phyloP scores from a whole-genome alignment of 2,113 vertebrate genomes.

The Ramphastos sulfuratus region DNA sequence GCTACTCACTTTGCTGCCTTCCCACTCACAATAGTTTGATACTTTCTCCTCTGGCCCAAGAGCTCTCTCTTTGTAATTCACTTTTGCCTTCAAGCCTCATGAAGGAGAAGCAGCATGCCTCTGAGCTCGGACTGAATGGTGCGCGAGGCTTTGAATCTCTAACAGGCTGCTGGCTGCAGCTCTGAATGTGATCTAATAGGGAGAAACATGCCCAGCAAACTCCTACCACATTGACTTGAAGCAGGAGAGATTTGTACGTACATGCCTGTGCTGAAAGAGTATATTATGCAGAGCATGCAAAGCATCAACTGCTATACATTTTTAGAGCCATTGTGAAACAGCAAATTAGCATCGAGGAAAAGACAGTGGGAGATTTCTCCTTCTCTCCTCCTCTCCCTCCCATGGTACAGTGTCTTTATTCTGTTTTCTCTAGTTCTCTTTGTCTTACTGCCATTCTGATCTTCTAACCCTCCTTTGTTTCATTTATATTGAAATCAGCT shows the following conservation, averaged over 20 bases:
- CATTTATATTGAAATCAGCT: constrained; percentile 52
- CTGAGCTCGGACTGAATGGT: not conserved
- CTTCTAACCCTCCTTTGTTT: constrained; percentile 4
- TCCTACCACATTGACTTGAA: constrained; percentile 31
- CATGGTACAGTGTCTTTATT: constrained; percentile 33
- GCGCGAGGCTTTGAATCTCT: constrained; percentile 34
- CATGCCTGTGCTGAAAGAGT: constrained; percentile 35
- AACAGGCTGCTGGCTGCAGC: constrained; percentile 42
- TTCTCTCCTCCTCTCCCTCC: not conserved
- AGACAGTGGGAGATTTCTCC: constrained; percentile 49
- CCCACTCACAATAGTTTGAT: not conserved
- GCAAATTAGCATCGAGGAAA: not conserved
- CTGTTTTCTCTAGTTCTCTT: constrained; percentile 46
- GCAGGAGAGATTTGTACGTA: constrained; percentile 31
- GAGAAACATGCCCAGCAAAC: constrained; percentile 25
- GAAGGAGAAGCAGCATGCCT: constrained; percentile 32
- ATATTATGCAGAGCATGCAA: constrained; percentile 18
- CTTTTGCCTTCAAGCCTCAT: not conserved
- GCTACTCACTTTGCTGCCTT: not conserved
- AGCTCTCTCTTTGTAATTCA: not conserved
- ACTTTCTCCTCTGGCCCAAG: constrained; percentile 29
- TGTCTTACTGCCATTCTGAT: constrained; percentile 27
- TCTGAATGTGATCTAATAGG: constrained; percentile 3
- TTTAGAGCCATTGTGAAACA: constrained; percentile 47
- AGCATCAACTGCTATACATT: constrained; percentile 18